These are phyloP conservation scores for Dromius quadrimaculatus DNA, from an alignment of 2,888 invertebrate species.

Conservation along the genomic window DNA sequence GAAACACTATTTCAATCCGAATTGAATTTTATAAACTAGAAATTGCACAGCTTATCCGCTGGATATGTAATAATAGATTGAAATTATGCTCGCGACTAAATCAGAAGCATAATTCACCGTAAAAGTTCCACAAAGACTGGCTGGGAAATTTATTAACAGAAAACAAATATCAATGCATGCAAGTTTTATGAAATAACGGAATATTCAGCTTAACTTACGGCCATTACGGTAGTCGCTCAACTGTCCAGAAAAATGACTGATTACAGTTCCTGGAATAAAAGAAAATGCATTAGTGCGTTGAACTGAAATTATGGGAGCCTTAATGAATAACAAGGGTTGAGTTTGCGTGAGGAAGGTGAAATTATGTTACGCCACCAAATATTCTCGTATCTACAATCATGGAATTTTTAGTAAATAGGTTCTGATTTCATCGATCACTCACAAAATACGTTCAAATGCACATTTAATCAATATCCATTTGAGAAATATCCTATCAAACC, in stretches of 20 bases:
- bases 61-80: no score
- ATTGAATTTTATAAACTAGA: no score
- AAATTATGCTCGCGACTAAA: no score
- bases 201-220: slow-evolving; percentile 60
- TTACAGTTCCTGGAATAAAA: slow-evolving; percentile 63
- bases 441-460: no score
- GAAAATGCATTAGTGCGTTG: slow-evolving; percentile 48
- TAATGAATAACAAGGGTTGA: slow-evolving; percentile 24
- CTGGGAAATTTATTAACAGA: slow-evolving; percentile 15
- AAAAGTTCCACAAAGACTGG: slow-evolving; percentile 1
- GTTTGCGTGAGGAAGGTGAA: slow-evolving; percentile 9
- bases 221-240: slow-evolving; percentile 62
- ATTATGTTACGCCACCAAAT: no score
- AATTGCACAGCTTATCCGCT: no score
- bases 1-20: no score
- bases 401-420: no score
- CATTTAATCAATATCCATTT: no score
- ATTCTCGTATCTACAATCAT: no score
- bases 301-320: slow-evolving; percentile 28
- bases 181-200: slow-evolving; percentile 12
- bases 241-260: slow-evolving; percentile 63
- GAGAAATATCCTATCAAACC: no score
- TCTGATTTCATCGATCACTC: no score
- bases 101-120: not conserved
- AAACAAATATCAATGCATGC: slow-evolving; percentile 25